Evolutionary conservation across 1,140 invertebrate species (phyloP).

Genomic region (Caenorhabditis inopinata): DNA sequence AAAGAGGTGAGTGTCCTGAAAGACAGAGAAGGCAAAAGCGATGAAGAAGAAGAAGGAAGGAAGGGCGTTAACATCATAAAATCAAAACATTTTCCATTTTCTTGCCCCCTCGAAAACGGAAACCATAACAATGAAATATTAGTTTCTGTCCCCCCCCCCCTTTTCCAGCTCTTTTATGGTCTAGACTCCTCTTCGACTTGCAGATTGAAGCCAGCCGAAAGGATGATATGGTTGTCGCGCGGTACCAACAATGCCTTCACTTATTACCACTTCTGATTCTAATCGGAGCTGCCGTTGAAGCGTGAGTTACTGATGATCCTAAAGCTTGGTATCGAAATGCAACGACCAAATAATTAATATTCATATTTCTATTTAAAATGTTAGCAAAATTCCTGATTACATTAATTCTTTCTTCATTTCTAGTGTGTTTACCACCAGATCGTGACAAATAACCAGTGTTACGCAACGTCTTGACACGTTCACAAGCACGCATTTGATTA

Average conservation of each 20-base stretch:
- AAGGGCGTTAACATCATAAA: slow-evolving; percentile 9
- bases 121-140: neutral
- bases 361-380: no score
- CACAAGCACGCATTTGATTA: no score
- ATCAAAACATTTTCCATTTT: neutral
- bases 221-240: neutral
- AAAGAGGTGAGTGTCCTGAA: neutral
- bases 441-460: no score
- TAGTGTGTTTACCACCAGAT: no score
- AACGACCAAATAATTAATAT: no score
- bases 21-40: neutral
- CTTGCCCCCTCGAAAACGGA: neutral
- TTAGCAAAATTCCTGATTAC: no score
- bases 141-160: neutral
- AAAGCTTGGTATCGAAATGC: no score
- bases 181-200: no score
- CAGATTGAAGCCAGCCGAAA: neutral
- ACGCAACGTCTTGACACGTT: no score
- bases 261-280: neutral
- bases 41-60: neutral
- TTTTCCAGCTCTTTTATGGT: no score
- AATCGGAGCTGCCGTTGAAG: neutral
- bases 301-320: neutral
- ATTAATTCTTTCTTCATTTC: no score
- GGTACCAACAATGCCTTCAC: neutral